These are phyloP conservation scores for Prochilodus magdalenae DNA, from an alignment of 2,113 vertebrate genomes.

Conservation along the genomic window DNA sequence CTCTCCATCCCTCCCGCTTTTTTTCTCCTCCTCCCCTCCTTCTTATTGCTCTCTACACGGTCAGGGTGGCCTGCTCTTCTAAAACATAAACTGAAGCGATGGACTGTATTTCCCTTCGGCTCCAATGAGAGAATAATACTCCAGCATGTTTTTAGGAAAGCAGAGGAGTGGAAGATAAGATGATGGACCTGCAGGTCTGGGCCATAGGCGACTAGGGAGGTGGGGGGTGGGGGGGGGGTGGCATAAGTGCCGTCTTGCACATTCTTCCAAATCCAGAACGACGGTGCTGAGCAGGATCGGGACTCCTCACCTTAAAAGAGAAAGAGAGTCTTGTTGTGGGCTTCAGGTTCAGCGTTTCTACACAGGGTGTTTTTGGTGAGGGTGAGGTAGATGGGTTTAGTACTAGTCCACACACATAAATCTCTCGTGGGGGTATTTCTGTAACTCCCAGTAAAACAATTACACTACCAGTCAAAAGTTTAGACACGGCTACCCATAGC, in stretches of 20 bases:
- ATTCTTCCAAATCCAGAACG: conserved; percentile 27
- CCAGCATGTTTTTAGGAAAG: conserved; percentile 41
- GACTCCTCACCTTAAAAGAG: neutral
- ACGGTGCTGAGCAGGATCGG: neutral
- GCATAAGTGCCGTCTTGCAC: conserved; percentile 42
- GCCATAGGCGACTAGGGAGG: too few species aligned
- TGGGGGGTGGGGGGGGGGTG: conserved; percentile 31
- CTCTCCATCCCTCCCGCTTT: neutral
- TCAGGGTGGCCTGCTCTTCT: conserved; percentile 65
- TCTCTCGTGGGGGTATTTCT: too few species aligned
- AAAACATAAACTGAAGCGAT: conserved; percentile 58
- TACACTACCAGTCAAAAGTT: too few species aligned
- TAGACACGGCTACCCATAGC: too few species aligned
- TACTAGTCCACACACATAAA: too few species aligned
- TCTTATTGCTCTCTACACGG: conserved; percentile 56
- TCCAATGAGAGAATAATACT: conserved; percentile 62
- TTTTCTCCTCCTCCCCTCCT: conserved; percentile 25
- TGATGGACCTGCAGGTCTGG: conserved; percentile 7
- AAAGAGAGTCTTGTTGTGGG: neutral
- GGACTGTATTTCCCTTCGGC: conserved; percentile 59
- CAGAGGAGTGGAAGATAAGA: conserved; percentile 44
- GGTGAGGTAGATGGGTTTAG: too few species aligned
- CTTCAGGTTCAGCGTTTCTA: neutral
- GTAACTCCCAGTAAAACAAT: too few species aligned
- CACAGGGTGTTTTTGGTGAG: neutral